Evolutionary conservation across 2,888 invertebrate species (phyloP), one percentile per base, ranked within the genome.

Genomic region (Empis livida): DNA sequence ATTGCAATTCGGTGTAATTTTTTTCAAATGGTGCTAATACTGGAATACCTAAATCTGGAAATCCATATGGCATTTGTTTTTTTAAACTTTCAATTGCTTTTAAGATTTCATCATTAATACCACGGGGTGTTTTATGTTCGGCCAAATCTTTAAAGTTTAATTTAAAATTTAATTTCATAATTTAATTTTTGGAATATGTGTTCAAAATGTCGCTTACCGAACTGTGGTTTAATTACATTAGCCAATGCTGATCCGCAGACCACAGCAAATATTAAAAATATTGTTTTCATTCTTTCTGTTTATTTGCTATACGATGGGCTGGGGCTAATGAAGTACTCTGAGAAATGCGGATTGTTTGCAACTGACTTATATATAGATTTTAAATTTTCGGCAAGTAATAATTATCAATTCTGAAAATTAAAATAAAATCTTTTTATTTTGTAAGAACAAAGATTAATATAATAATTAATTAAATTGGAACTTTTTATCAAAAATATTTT

Each of bases 41-140:
- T 2, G 65, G 65, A 15, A 66, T 51, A 5, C 60, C 61, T 1
- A 47, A 48, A 0, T 50, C 51, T 0, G 60, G 58, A 52, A 62
- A 62, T 4, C 66, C 66, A 49, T 65, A 66, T 35, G 54, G 57
- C 65, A 66, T 61, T 52, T 66, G 65, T 23, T 62, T 51, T 2
- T 61, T 61, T 9, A 64, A 10, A 35, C 59, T 59, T 49, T 66
- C 64, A 2, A 61, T 54, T 13, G 62, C 41, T 46, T 65, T 62
- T 1, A 61, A 56, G 11, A 65, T 48, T 27, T 62, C 56, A 51
- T 65, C 64, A 47, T 65, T 62, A 39, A 65, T 41, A 9, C 23
- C 27, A 14, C n/a, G 10, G 5, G 11, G 11, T 41, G 23, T 2
- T 35, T 13, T 35, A 2, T 4, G 35, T 35, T 35, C 35, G 3